Evolutionary conservation across 2,797 vertebrate species (phyloP).

Genomic region (Euphonia xanthogaster): DNA sequence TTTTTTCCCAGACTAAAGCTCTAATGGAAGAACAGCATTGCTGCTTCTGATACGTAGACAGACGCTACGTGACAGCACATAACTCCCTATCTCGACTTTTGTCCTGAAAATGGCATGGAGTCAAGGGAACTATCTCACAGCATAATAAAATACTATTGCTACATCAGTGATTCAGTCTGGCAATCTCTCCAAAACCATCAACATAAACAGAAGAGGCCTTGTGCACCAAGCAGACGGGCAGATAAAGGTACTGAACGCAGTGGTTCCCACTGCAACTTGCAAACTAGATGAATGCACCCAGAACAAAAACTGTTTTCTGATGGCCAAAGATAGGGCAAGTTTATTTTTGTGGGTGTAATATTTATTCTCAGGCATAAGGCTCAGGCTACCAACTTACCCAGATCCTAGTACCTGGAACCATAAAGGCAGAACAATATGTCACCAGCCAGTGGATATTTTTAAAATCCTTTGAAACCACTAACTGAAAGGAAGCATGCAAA

Average conservation of each 20-base stretch:
- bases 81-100: background rate
- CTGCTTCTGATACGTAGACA: background rate
- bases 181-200: background rate
- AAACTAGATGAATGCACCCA: background rate
- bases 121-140: background rate
- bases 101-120: background rate
- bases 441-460: background rate
- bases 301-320: background rate
- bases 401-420: background rate
- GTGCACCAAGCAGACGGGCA: background rate
- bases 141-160: background rate
- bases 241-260: background rate
- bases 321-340: background rate
- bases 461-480: background rate
- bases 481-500: background rate
- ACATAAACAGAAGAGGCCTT: background rate
- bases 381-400: background rate
- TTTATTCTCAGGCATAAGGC: background rate
- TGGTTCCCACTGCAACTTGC: background rate
- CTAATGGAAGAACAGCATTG: background rate
- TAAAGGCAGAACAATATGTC: background rate
- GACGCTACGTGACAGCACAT: fast-evolving
- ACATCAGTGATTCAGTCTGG: background rate
- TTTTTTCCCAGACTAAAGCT: background rate
- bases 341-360: background rate